Evolutionary conservation across 2,797 vertebrate species (phyloP).

Genomic region (Rhinatrema bivittatum): DNA sequence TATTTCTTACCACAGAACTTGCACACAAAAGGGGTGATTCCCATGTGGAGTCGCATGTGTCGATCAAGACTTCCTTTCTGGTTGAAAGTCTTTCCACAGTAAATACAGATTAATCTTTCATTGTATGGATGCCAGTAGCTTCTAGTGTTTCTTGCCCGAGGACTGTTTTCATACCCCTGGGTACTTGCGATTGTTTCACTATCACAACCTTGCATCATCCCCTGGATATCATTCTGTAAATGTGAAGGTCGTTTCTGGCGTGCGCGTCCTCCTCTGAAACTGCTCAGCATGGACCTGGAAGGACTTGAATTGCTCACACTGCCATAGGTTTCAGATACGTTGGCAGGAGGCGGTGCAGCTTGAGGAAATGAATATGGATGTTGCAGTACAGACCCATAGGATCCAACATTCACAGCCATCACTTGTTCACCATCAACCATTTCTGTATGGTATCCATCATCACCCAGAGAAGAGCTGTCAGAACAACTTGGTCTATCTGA

Average conservation of each 20-base stretch:
- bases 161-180: slow-evolving; percentile 70
- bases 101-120: slow-evolving; percentile 92
- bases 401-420: slow-evolving; percentile 88
- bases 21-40: slow-evolving; percentile 97
- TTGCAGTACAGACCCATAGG: slow-evolving; percentile 85
- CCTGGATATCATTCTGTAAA: slow-evolving; percentile 51
- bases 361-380: slow-evolving; percentile 82
- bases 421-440: slow-evolving; percentile 95
- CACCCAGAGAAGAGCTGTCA: slow-evolving; percentile 91
- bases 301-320: slow-evolving; percentile 84
- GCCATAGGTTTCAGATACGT: slow-evolving; percentile 63
- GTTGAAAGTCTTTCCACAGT: slow-evolving; percentile 98
- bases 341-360: slow-evolving; percentile 56
- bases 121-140: slow-evolving; percentile 94
- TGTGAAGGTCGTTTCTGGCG: slow-evolving; percentile 75
- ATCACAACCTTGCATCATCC: slow-evolving; percentile 60
- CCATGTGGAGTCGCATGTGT: slow-evolving; percentile 98
- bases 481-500: slow-evolving; percentile 86
- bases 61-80: slow-evolving; percentile 97
- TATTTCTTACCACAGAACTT: slow-evolving; percentile 98
- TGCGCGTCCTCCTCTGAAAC: slow-evolving; percentile 77
- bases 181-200: slow-evolving; percentile 58
- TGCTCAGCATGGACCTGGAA: slow-evolving; percentile 87
- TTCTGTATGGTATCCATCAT: slow-evolving; percentile 95
- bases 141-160: slow-evolving; percentile 77